phyloP scores from a whole-genome alignment of 2,888 invertebrate genomes.

The Trichogramma evanescens region DNA sequence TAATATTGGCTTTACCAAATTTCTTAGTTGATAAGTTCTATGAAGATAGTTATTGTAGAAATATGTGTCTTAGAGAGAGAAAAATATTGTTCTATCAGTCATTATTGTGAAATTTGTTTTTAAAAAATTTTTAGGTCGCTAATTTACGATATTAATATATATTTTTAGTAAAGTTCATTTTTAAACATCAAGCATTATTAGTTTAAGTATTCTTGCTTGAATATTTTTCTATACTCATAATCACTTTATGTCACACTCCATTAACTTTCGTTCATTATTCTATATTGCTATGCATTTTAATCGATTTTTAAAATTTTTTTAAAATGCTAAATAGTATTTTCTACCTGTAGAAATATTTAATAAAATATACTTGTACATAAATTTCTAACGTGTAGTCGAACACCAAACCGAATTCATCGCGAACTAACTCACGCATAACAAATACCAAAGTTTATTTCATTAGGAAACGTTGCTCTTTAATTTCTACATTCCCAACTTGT shows the following conservation, averaged over 20 bases:
- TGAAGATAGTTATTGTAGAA: constrained; percentile 7
- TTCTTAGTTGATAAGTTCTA: constrained; percentile 16
- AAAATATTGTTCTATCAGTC: neutral
- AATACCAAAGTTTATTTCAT: constrained; percentile 47
- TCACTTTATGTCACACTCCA: neutral
- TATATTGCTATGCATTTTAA: constrained; percentile 14
- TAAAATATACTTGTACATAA: constrained; percentile 19
- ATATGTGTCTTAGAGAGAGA: no score
- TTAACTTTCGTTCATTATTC: neutral
- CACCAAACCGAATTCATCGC: constrained; percentile 23
- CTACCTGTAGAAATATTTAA: constrained; percentile 11
- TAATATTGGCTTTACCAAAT: constrained; percentile 20
- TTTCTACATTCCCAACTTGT: constrained; percentile 29
- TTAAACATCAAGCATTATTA: constrained; percentile 6
- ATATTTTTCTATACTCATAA: constrained; percentile 6
- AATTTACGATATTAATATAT: constrained; percentile 13
- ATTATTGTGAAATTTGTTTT: constrained; percentile 9
- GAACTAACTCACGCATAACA: constrained; percentile 38
- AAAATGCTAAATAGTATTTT: constrained; percentile 22
- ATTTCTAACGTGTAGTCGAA: constrained; percentile 4
- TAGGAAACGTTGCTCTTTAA: constrained; percentile 33
- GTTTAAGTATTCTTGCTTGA: constrained; percentile 5
- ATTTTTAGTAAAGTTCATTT: constrained; percentile 4
- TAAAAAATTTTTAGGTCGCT: constrained; percentile 2
- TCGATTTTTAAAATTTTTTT: constrained; percentile 5